Evolutionary conservation across 1,140 invertebrate genomes (phyloP).

Genomic region (Drosophila persimilis): DNA sequence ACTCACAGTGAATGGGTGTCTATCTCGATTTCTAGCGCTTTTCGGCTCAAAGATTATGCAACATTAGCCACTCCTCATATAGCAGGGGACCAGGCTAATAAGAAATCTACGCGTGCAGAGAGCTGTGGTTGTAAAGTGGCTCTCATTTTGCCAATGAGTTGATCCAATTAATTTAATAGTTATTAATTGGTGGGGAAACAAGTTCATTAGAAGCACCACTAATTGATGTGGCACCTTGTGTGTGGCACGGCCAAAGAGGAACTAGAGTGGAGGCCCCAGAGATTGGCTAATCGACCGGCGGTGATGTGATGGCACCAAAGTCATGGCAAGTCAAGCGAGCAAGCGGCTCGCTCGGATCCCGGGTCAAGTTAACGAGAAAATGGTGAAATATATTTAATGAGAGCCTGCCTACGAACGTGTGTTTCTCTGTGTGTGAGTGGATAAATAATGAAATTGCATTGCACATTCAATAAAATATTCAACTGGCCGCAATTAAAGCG

Average conservation of each 20-base stretch:
- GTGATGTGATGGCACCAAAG: slow-evolving; percentile 26
- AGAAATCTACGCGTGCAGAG: slow-evolving; percentile 14
- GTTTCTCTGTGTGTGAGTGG: slow-evolving; percentile 26
- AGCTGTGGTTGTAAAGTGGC: not conserved
- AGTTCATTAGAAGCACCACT: slow-evolving; percentile 34
- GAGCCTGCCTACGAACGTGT: slow-evolving; percentile 18
- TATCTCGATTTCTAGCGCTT: not conserved
- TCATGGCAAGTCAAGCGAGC: slow-evolving; percentile 44
- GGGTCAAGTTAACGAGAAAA: slow-evolving; percentile 53
- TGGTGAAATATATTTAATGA: slow-evolving; percentile 57
- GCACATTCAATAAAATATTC: slow-evolving; percentile 65
- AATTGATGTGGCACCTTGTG: slow-evolving; percentile 26
- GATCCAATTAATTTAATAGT: slow-evolving; percentile 53
- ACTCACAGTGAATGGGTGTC: not conserved
- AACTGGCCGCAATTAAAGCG: slow-evolving; percentile 62
- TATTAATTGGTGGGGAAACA: slow-evolving; percentile 59
- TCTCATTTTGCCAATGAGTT: slow-evolving; percentile 22
- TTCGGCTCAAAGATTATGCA: not conserved
- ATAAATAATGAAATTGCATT: slow-evolving; percentile 64
- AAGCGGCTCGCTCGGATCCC: not conserved
- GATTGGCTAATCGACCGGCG: slow-evolving; percentile 40
- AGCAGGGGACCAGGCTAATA: slow-evolving; percentile 1
- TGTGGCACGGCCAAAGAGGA: not conserved
- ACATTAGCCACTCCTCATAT: not conserved
- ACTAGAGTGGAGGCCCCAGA: not conserved